These are phyloP conservation scores for Drosophila cyrtoloma DNA, from an alignment of 2,888 invertebrate species.

Conservation along the genomic window DNA sequence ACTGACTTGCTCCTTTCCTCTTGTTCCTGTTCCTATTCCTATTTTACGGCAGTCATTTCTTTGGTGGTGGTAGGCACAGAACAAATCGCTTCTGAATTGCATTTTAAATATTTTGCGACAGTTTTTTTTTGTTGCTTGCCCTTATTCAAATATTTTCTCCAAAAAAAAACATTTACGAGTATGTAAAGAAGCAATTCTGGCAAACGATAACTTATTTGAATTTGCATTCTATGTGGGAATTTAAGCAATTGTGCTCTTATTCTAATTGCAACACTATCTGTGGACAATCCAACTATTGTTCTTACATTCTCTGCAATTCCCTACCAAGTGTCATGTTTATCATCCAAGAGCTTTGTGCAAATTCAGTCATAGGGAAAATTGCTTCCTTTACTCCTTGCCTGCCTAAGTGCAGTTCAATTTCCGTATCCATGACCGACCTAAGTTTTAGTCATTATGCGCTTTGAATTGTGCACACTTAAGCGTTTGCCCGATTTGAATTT, in stretches of 20 bases:
- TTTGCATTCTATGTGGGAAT: background rate
- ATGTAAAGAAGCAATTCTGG: background rate
- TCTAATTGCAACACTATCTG: slow-evolving; percentile 28
- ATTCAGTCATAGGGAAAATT: slow-evolving; percentile 69
- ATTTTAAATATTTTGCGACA: slow-evolving; percentile 73
- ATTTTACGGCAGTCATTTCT: background rate
- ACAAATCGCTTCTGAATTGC: slow-evolving; percentile 77
- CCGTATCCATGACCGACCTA: slow-evolving; percentile 28
- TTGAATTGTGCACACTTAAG: slow-evolving; percentile 24
- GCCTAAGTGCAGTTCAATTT: slow-evolving; percentile 38
- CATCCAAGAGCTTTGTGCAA: slow-evolving; percentile 50
- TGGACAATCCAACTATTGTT: slow-evolving; percentile 8
- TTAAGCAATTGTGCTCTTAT: background rate
- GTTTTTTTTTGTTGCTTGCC: slow-evolving; percentile 1
- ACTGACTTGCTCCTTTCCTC: slow-evolving; percentile 1
- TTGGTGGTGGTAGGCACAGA: slow-evolving; percentile 48
- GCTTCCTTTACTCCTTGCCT: slow-evolving; percentile 49
- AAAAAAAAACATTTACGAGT: background rate
- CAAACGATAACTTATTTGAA: background rate
- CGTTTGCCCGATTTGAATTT: slow-evolving; percentile 36
- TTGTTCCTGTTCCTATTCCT: background rate
- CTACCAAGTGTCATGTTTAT: slow-evolving; percentile 33
- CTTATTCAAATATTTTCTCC: background rate
- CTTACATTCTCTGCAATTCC: slow-evolving; percentile 9
- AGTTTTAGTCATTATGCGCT: slow-evolving; percentile 19